Conservation (phyloP, 2,888 invertebrate species). For the Leucophora obtusa region DNA sequence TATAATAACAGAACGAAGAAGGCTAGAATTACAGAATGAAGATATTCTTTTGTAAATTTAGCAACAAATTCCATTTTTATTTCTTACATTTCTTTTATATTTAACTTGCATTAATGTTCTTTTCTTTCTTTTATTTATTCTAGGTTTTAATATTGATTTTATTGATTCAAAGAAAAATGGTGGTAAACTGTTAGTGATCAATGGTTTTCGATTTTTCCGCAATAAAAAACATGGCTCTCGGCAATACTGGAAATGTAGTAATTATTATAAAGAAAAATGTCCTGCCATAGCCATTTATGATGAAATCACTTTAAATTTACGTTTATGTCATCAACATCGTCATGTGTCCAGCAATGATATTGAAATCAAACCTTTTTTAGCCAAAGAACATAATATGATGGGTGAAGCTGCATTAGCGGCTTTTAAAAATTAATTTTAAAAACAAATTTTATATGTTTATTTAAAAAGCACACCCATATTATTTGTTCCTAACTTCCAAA, state of each 20-base stretch:
- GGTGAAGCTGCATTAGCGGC: conserved; percentile 57
- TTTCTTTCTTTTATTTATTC: conserved; percentile 51
- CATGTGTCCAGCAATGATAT: conserved; percentile 77
- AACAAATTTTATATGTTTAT: background rate
- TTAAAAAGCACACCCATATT: background rate
- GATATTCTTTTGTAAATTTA: background rate
- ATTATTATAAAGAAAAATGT: conserved; percentile 79
- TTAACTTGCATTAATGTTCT: background rate
- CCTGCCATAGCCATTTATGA: conserved; percentile 78
- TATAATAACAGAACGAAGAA: no score
- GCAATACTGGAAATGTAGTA: conserved; percentile 79
- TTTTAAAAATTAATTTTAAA: conserved; percentile 54
- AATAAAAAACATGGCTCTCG: conserved; percentile 78
- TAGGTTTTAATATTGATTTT: conserved; percentile 78
- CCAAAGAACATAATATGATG: conserved; percentile 62
- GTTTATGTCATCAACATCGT: conserved; percentile 77
- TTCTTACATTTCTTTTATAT: background rate
- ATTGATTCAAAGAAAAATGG: conserved; percentile 79
- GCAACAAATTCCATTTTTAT: background rate
- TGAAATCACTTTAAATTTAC: conserved; percentile 75
- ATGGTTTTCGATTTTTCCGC: conserved; percentile 78
- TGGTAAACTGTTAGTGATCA: conserved; percentile 77
- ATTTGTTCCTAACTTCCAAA: background rate
- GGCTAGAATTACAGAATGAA: no score
- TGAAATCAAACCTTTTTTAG: conserved; percentile 73